Evolutionary conservation across 2,888 invertebrate species (phyloP), one percentile per base, ranked within the genome.

Genomic region (Apantesis nais): DNA sequence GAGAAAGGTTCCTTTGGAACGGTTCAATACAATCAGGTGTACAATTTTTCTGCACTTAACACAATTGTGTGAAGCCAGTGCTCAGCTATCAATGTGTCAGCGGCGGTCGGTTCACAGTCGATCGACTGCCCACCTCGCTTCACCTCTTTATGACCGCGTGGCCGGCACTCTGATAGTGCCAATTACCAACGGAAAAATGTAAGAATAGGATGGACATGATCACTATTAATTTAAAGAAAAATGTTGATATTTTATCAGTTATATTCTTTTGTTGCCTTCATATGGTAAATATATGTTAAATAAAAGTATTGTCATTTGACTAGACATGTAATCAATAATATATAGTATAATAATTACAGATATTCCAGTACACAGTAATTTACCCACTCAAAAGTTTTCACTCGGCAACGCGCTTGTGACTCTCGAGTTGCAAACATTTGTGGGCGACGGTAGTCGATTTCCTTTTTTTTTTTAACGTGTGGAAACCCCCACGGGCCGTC

Each of bases 121-220:
- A 90, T 88, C 86, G 85, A 82, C 68, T 69, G 83, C 86, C 85
- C 90, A 90, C 90, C 89, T 91, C 91, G 86, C 85, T 86, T 89
- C 91, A 93, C 93, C 93, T 93, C 93, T 93, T 92, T 90, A 93
- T 85, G 85, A 90, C 87, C 86, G 73, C 83, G 86, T 83, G 85
- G 84, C 88, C 86, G 85, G 84, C 87, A 86, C 89, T 86, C 88
- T 90, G 93, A 93, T 93, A 91, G 92, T 88, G 86, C 88, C 93
- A 93, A 93, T 93, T 92, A 93, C 92, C 82, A 81, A 74, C 78
- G 78, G 82, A 84, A 85, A 9, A 25, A 12, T 31, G 64, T 74
- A 66, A 82, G 78, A 64, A 75, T 80, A 65, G 29, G 58, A 52
- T 79, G 86, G 93, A 92, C 77, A 78, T 67, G 74, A 68, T 72